A percentile compares a stretch with the other conserved stretches of the same genome.
Evolutionary conservation across 1,140 invertebrate genomes (phyloP).

Genomic region (Drosophila orosa): DNA sequence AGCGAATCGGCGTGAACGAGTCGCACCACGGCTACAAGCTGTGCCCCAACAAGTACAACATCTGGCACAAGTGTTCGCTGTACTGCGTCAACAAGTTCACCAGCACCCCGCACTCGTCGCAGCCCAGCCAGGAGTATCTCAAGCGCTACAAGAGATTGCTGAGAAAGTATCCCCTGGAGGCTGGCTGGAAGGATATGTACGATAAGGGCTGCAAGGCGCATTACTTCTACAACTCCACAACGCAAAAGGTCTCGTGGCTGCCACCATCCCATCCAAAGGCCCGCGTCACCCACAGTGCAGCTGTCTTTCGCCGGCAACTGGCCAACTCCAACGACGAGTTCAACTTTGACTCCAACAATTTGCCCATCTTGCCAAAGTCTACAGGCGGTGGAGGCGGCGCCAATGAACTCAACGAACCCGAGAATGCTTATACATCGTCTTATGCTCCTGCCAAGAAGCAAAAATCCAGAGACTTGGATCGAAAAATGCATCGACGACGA

Average conservation of each 20-base stretch:
- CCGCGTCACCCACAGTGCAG: conserved; percentile 91
- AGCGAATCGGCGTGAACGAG: conserved; percentile 85
- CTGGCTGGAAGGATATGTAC: conserved; percentile 96
- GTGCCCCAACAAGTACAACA: conserved; percentile 98
- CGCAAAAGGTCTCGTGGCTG: conserved; percentile 92
- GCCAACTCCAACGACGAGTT: conserved; percentile 69
- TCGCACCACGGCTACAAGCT: conserved; percentile 89
- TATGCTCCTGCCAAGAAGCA: conserved; percentile 47
- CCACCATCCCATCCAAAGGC: conserved; percentile 96
- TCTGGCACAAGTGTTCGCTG: conserved; percentile 95
- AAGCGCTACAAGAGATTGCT: conserved; percentile 91
- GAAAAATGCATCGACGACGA: conserved; percentile 55
- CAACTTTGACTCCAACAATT: conserved; percentile 49
- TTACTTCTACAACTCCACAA: conserved; percentile 64
- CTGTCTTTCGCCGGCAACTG: conserved; percentile 90
- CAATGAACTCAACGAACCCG: conserved; percentile 28
- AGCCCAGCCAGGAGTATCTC: conserved; percentile 91
- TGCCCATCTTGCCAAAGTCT: conserved; percentile 15
- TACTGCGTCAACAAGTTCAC: conserved; percentile 96
- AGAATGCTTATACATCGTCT: conserved; percentile 21
- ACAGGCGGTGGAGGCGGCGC: background rate
- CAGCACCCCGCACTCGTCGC: conserved; percentile 86
- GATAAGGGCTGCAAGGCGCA: conserved; percentile 90
- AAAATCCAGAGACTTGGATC: conserved; percentile 59
- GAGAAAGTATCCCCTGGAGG: conserved; percentile 95